These are phyloP conservation scores for Spialia ferax DNA, from an alignment of 2,888 invertebrate genomes.

Conservation along the genomic window DNA sequence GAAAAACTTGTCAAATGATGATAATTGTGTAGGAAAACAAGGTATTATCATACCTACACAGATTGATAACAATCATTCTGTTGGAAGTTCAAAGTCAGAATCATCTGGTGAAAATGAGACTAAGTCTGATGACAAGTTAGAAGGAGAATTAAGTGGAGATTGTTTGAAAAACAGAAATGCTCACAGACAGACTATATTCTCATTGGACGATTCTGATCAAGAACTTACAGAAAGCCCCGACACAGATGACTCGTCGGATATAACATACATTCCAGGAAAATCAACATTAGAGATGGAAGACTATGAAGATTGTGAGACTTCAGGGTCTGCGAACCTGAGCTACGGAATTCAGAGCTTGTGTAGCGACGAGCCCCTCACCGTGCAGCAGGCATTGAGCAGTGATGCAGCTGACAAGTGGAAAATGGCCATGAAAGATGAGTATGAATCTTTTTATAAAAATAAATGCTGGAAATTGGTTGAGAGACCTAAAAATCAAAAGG, in stretches of 20 bases:
- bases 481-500: not conserved
- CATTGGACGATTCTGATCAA: constrained; percentile 1
- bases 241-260: constrained; percentile 4
- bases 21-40: not conserved
- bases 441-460: not conserved
- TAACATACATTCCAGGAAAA: constrained; percentile 4
- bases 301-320: constrained; percentile 1
- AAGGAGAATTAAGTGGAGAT: not conserved
- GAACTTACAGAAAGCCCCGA: not conserved
- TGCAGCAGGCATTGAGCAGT: not conserved
- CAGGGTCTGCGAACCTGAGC: not conserved
- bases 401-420: not conserved
- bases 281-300: constrained; percentile 3
- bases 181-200: not conserved
- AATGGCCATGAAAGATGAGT: not conserved
- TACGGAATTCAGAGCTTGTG: not conserved
- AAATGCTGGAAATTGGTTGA: not conserved
- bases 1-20: not conserved
- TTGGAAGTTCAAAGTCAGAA: not conserved
- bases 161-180: not conserved
- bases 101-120: not conserved
- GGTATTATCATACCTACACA: not conserved
- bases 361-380: not conserved
- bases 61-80: not conserved
- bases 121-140: not conserved